Evolutionary conservation across 1,140 invertebrate species (phyloP), one percentile per base, ranked within the genome.

Genomic region (Zophobas atratus): DNA sequence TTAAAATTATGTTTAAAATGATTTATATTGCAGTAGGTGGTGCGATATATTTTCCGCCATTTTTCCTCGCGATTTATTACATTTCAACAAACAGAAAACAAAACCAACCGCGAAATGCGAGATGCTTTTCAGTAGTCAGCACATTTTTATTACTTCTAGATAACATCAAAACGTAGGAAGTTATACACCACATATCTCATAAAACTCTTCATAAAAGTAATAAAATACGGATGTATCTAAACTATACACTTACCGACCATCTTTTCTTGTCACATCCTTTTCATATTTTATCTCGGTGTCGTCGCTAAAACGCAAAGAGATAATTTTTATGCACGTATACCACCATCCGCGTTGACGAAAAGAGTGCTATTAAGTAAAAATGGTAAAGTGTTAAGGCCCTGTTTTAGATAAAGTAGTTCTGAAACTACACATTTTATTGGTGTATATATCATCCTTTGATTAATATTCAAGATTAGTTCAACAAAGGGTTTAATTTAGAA

Each of bases 91-190:
- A 67, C 60, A 67, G 39, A 41, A 67, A 67, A 67, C 60, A 67
- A 67, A 67, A 67, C 60, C 60, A 43, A 43, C 60, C 60, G 38
- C 60, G 33, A 67, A 67, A 43, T 43, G 60, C 38, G 60, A 67
- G 60, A 67, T 67, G 39, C 60, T 67, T 67, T 67, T 67, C 60
- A 67, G 60, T 67, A 67, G 60, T 67, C 60, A 67, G 60, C 60
- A 67, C 60, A 67, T 67, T 67, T 67, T 67, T 67, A 67, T 67
- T 67, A 67, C 60, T 67, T 67, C 60, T 67, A 67, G 60, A 67
- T 67, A 67, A 67, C 60, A 67, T 67, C 60, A 67, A 67, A 67
- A 67, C 39, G 60, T 67, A 38, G 60, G 60, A 67, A 67, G 39
- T 67, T 67, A 67, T 67, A 67, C 60, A 67, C 60, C 60, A 67